Conservation (phyloP, 2,113 vertebrate species). For the Onychostruthus taczanowskii region DNA sequence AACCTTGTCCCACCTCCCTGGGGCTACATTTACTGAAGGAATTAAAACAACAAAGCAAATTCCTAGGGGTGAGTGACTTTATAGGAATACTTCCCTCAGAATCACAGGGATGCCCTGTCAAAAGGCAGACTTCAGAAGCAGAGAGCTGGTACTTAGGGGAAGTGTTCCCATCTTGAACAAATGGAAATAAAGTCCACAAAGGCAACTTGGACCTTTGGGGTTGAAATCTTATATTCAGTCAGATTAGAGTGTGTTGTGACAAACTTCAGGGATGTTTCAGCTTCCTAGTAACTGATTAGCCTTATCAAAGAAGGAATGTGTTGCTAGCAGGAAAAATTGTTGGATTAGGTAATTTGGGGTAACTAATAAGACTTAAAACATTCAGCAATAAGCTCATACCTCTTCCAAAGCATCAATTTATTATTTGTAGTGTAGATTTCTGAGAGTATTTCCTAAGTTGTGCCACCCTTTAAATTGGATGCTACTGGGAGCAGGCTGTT, state of each 20-base stretch:
- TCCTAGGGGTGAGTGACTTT: accelerated
- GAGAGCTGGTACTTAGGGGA: neutral
- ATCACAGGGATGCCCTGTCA: neutral
- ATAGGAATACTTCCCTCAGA: neutral
- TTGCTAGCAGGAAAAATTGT: neutral
- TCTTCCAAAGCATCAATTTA: neutral
- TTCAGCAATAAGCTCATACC: neutral
- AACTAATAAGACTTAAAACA: neutral
- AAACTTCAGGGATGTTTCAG: neutral
- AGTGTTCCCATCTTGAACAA: neutral
- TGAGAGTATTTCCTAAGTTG: neutral
- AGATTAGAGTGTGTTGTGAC: neutral
- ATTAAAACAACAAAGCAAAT: neutral
- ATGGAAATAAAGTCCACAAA: neutral
- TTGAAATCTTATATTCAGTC: neutral
- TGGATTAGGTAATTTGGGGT: neutral
- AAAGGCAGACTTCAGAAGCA: neutral
- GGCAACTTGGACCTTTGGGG: neutral
- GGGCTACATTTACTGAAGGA: neutral
- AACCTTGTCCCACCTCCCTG: neutral
- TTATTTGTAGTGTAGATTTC: neutral
- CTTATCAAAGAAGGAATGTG: neutral
- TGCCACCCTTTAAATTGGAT: neutral
- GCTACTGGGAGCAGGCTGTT: neutral
- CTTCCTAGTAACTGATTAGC: neutral